These are phyloP conservation scores for Physocephala rufipes DNA, from an alignment of 2,888 invertebrate species.

Conservation along the genomic window DNA sequence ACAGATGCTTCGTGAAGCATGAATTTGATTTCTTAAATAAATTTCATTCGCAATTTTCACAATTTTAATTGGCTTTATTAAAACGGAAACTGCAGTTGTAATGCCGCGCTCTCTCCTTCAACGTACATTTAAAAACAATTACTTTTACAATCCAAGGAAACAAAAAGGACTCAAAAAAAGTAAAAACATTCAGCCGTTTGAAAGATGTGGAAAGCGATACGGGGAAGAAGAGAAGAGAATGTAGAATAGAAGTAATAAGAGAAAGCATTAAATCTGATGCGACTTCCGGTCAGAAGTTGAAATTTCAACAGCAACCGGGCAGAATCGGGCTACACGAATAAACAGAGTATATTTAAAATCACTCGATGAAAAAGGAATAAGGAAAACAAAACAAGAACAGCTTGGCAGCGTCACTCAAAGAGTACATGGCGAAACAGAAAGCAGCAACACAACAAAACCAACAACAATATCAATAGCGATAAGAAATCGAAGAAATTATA, in stretches of 20 bases:
- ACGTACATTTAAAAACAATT: not conserved
- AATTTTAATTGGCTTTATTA: constrained; percentile 32
- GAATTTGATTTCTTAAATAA: not conserved
- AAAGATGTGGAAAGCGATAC: not conserved
- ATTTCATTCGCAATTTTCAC: constrained; percentile 26
- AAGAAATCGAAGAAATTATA: too few species aligned
- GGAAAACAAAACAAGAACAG: too few species aligned
- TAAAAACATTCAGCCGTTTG: not conserved
- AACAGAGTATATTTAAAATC: too few species aligned
- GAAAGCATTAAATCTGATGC: constrained; percentile 15
- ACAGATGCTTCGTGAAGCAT: constrained; percentile 5
- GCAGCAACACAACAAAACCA: too few species aligned
- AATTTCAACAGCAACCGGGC: too few species aligned
- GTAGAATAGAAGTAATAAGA: constrained; percentile 26
- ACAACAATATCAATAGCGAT: too few species aligned
- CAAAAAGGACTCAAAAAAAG: not conserved
- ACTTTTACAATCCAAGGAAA: not conserved
- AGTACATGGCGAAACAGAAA: too few species aligned
- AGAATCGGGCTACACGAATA: too few species aligned
- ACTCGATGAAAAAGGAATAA: too few species aligned
- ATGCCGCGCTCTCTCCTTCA: not conserved
- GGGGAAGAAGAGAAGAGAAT: constrained; percentile 4
- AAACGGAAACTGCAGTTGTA: constrained; percentile 10
- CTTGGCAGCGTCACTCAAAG: too few species aligned
- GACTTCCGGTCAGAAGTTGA: constrained; percentile 11